Percentiles rank a stretch among this genome's conserved stretches.
These are phyloP conservation scores for Chelonus insularis DNA, from an alignment of 1,140 invertebrate species.

Conservation along the genomic window DNA sequence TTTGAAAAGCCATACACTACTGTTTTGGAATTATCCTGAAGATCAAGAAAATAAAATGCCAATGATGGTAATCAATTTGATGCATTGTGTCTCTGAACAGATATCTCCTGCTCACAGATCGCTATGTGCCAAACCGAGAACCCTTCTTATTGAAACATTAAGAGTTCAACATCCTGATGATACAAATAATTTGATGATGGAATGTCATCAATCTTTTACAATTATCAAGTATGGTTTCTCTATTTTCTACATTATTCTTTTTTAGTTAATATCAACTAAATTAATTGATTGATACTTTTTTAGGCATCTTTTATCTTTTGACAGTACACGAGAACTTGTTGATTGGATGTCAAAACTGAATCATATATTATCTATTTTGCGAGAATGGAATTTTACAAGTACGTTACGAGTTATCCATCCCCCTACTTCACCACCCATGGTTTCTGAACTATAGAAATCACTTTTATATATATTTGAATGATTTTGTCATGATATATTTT, in stretches of 20 bases:
- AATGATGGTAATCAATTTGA: slow-evolving; percentile 46
- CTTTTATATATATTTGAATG: too few relatives aligned
- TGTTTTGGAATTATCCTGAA: slow-evolving; percentile 57
- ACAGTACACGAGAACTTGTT: slow-evolving; percentile 46
- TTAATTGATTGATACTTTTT: slow-evolving; percentile 10
- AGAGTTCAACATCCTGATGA: slow-evolving; percentile 28
- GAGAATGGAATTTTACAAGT: slow-evolving; percentile 43
- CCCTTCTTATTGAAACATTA: slow-evolving; percentile 46
- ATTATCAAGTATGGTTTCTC: slow-evolving; percentile 33
- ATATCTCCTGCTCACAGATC: slow-evolving; percentile 40
- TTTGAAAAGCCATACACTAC: slow-evolving; percentile 41
- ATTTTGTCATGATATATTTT: not conserved
- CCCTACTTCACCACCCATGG: not conserved
- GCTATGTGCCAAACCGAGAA: slow-evolving; percentile 51
- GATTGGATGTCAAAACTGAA: slow-evolving; percentile 53
- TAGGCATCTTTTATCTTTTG: slow-evolving; percentile 46
- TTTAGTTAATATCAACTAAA: not conserved
- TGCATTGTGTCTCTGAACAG: slow-evolving; percentile 36
- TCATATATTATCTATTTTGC: slow-evolving; percentile 42
- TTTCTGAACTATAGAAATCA: slow-evolving; percentile 6
- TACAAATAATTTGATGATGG: slow-evolving; percentile 30
- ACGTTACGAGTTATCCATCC: not conserved
- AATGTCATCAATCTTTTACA: slow-evolving; percentile 29
- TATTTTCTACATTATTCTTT: slow-evolving; percentile 16
- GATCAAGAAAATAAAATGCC: slow-evolving; percentile 46